Evolutionary conservation across 2,888 invertebrate genomes (phyloP).

Genomic region (Pemphredon lugubris): DNA sequence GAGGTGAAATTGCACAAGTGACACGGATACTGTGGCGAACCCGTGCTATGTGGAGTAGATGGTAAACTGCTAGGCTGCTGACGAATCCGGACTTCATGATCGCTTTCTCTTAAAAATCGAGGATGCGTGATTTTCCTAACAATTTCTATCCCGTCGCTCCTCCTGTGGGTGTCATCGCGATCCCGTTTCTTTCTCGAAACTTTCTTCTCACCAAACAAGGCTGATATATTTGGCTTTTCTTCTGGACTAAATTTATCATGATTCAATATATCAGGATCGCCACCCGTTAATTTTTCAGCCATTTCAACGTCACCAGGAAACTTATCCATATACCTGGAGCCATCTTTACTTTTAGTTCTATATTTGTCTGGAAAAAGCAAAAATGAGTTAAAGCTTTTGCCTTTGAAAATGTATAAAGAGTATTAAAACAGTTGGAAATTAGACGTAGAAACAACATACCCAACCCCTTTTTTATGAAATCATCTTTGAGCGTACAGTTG

Average conservation of each 20-base stretch:
- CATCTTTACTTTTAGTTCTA: conserved; percentile 84
- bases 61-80: conserved; percentile 81
- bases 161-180: conserved; percentile 66
- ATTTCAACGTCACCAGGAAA: conserved; percentile 89
- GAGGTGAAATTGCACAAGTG: conserved; percentile 86
- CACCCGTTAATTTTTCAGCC: conserved; percentile 88
- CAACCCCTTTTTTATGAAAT: conserved; percentile 91
- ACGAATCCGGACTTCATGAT: conserved; percentile 86
- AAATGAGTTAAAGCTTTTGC: neutral
- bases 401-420: neutral
- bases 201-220: conserved; percentile 83
- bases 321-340: conserved; percentile 86
- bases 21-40: conserved; percentile 83
- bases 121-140: conserved; percentile 81
- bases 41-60: conserved; percentile 65
- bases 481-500: conserved; percentile 89
- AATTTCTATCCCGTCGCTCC: conserved; percentile 63
- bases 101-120: conserved; percentile 80
- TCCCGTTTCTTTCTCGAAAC: conserved; percentile 76
- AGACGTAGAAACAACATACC: too few relatives aligned
- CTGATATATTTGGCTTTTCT: conserved; percentile 82
- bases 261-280: conserved; percentile 87
- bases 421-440: too few relatives aligned
- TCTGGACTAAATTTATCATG: conserved; percentile 83
- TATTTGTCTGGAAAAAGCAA: conserved; percentile 83